A percentile compares a stretch with the other conserved stretches of the same genome.
Evolutionary conservation across 2,113 vertebrate genomes (phyloP).

Genomic region (Anser cygnoides): DNA sequence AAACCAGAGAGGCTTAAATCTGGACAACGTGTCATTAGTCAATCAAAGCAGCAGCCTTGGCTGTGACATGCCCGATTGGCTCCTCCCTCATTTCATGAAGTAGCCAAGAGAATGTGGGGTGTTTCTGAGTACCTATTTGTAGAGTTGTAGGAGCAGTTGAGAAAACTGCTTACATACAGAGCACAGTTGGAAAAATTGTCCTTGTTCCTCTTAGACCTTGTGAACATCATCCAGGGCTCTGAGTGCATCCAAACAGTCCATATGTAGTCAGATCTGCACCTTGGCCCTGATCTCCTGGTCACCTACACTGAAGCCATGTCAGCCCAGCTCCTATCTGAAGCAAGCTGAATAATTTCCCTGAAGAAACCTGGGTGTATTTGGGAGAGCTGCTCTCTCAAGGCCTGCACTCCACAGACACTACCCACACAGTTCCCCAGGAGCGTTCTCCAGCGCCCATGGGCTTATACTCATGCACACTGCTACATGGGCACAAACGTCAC

Average conservation of each 20-base stretch:
- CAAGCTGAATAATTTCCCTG: not conserved
- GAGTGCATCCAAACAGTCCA: not conserved
- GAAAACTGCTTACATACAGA: not conserved
- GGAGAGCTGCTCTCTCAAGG: not conserved
- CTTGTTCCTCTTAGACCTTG: not conserved
- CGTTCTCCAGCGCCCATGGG: not conserved
- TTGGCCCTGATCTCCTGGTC: not conserved
- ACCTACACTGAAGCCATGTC: not conserved
- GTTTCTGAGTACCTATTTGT: not conserved
- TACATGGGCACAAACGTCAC: not conserved
- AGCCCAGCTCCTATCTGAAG: not conserved
- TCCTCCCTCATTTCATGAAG: not conserved
- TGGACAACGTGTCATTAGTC: not conserved
- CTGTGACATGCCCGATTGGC: not conserved
- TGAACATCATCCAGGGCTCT: not conserved
- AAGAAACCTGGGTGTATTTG: not conserved
- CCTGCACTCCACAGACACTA: not conserved
- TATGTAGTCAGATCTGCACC: not conserved
- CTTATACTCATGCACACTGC: not conserved
- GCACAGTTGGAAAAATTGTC: not conserved
- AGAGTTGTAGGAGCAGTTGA: not conserved
- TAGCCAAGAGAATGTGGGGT: not conserved
- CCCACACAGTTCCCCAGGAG: not conserved
- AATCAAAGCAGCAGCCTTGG: not conserved
- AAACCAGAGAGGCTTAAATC: not conserved